Conservation (phyloP, 2,888 invertebrate genomes). For the Linyphia triangularis region DNA sequence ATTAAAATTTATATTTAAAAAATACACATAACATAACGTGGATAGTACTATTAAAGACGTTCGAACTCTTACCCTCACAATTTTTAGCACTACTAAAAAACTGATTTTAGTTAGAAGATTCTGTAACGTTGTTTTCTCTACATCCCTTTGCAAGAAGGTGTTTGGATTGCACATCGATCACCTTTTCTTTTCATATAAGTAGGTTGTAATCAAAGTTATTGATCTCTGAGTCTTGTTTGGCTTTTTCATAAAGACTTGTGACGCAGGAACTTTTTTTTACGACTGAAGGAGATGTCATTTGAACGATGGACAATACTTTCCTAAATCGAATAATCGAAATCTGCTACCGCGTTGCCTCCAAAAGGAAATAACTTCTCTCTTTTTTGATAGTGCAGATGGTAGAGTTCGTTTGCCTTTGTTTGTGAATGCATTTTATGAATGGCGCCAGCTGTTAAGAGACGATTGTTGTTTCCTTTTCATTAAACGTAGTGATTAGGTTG, state of each 20-base stretch:
- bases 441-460: not conserved
- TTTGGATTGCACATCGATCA: too few species aligned
- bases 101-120: too few species aligned
- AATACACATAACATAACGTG: too few species aligned
- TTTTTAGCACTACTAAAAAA: too few species aligned
- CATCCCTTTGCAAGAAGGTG: too few species aligned
- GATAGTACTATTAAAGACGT: too few species aligned
- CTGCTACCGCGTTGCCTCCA: not conserved
- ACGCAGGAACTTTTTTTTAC: not conserved
- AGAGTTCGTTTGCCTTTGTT: slow-evolving; percentile 41
- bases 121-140: too few species aligned
- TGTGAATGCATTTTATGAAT: not conserved
- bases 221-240: slow-evolving; percentile 7
- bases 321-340: not conserved
- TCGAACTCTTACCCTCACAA: too few species aligned
- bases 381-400: not conserved
- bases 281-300: not conserved
- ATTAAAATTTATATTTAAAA: too few species aligned
- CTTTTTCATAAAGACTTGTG: not conserved
- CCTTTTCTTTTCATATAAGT: too few species aligned
- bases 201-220: not conserved
- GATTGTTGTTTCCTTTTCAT: too few species aligned
- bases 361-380: not conserved
- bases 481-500: too few species aligned
- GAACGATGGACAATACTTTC: not conserved